Base-by-base conservation (phyloP, 2,113 vertebrate species). In the Thunnus maccoyii region DNA sequence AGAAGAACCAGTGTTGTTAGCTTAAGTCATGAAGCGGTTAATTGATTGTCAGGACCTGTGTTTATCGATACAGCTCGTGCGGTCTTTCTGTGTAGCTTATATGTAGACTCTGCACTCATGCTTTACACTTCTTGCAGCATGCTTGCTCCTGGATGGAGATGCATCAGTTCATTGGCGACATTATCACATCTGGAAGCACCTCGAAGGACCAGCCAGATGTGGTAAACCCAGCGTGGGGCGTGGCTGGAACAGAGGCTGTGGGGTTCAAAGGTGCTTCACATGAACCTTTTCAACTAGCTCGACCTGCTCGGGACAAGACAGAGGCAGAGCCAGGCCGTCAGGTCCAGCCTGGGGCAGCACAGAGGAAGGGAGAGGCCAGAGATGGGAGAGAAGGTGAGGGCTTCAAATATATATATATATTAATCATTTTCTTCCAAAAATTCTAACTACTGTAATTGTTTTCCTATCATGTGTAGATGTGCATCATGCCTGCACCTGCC, bases 61-160 rank as follows among this genome's bases (percentile, higher is more conserved):
- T 14, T 15, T 17, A 44, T 51, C 27, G 9, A 1, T 52, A 3
- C 5, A 32, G n/a, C 3, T 13, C 7, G 65, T 32, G 32, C 32
- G 1, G 51, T 8, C 18, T 52, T 12, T 50, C 18, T 74, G 30
- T 60, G 22, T 47, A 27, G 10, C 20, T 54, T 61, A 20, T 61
- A 50, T 66, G 52, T 44, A 44, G 20, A 27, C 54, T 65, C 4
- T 69, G 20, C n/a, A 58, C 55, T 69, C 51, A 9, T 52, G 54
- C 25, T 51, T 46, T 73, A 36, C 80, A 10, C 69, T 17, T 74
- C 44, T 48, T 44, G 18, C 89, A 95, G 94, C 86, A 88, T 64
- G 92, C 68, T 60, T 90, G 92, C 90, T 94, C 95, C 71, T 96
- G 95, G 95, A 89, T 95, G 91, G 95, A 95, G 55, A 94, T 95